Base-by-base conservation (phyloP, 2,797 vertebrate genomes). In the Babyrousa celebensis region DNA sequence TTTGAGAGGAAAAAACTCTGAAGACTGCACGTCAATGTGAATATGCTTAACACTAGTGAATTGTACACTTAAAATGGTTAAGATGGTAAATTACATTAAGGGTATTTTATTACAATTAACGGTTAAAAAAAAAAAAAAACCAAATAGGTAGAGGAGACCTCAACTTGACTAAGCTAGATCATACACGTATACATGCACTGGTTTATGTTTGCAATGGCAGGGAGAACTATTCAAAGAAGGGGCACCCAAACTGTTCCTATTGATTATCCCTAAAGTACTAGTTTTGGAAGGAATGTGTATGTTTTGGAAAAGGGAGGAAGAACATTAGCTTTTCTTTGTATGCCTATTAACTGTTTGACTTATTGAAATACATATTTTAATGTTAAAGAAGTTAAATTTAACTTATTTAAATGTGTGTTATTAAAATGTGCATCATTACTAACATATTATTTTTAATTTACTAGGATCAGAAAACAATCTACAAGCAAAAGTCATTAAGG, bases 371-470 rank as follows among this genome's bases (percentile, higher is more conserved):
- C 14, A 3, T 32, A 80, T 21, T 25, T 48, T 48, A 48, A 48
- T 48, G 43, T 48, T 48, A 48, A 48, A 48, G 43, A 48, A 48
- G 43, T 48, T 48, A 48, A 48, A 48, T 48, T 48, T 48, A 48
- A 48, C 43, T 48, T 48, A 48, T 48, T 48, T 48, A 48, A 48
- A 48, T 48, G 43, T 43, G 43, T 48, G 9, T 93, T 96, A 16
- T 65, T 70, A 79, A 84, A 91, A 82, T 48, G 15, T 16, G 4
- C 29, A 80, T 21, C 23, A 70, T 85, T 40, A 29, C 15, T 32
- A 89, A 9, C 5, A 67, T 58, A n/a, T 74, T 23, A 68, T 63
- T 63, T 89, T 95, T 91, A 75, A 82, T 52, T 72, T 89, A 93
- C 63, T 18, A 58, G 27, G 85, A 36, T 52, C 94, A 93, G 52